Base-by-base conservation (phyloP, 1,140 invertebrate species). In the Centruroides vittatus region DNA sequence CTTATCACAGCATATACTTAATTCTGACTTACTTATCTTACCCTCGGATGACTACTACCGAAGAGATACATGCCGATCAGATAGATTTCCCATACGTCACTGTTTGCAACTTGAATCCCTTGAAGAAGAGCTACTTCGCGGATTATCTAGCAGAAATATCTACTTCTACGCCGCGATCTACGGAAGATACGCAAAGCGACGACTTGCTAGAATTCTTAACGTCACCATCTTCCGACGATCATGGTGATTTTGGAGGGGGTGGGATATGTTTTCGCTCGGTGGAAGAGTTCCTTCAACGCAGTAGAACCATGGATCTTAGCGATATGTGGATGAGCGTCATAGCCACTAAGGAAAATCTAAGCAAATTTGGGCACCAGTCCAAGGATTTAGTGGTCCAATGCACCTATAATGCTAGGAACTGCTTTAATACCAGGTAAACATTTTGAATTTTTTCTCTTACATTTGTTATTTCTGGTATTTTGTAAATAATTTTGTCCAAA, bases 321-420 rank as follows among this genome's bases (percentile, higher is more conserved):
- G 65, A 67, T 55, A 66, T 62, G 8, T 67, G 66, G 66, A 57
- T 67, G n/a, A 66, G 55, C 46, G 51, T 69, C 23, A 59, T 55
- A 0, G 59, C 65, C 3, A 70, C 67, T 3, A 65, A 66, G 11
- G 60, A 69, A 52, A 62, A 67, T 23, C 52, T 70, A 3, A 62
- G 49, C 1, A 56, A 64, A 12, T 66, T 61, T 47, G 67, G 67
- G 7, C 61, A 67, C 34, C 60, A 60, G 35, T 60, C 63, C 2
- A 58, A 62, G 50, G 67, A 70, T 52, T 60, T 70, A 10, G 61
- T 68, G 12, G 57, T 67, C 7, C 63, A 65, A 23, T 68, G 67
- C 48, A 68, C 66, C 11, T 67, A 60, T 34, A 65, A 67, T 41
- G 55, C 61, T 11, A 66, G 59, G 13, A 60, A 68, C 11, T 68